Conservation (phyloP, 2,888 invertebrate species). For the Lissonota sp. region DNA sequence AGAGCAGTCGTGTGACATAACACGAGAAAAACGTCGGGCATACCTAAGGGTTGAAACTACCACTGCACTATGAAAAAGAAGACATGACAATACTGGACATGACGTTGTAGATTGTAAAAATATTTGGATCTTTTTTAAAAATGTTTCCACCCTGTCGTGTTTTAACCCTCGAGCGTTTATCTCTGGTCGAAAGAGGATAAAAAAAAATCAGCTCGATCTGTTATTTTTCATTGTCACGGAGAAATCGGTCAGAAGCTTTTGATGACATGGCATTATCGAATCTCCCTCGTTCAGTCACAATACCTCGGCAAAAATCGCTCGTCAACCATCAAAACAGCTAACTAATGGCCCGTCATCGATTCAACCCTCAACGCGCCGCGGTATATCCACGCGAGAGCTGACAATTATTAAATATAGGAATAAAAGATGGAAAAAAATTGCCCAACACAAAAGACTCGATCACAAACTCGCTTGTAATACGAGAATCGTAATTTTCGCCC, state of each 20-base stretch:
- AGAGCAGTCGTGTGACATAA: constrained; percentile 76
- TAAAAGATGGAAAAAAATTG: constrained; percentile 36
- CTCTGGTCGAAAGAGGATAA: constrained; percentile 19
- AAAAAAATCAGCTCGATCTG: constrained; percentile 44
- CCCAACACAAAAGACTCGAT: constrained; percentile 47
- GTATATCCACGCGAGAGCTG: constrained; percentile 1
- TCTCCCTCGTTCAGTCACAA: constrained; percentile 53
- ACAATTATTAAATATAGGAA: constrained; percentile 62
- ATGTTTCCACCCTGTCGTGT: constrained; percentile 32
- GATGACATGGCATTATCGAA: constrained; percentile 63
- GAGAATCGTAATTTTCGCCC: constrained; percentile 62
- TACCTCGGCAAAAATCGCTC: constrained; percentile 47
- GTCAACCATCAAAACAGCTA: constrained; percentile 61
- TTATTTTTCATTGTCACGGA: constrained; percentile 42
- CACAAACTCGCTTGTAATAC: constrained; percentile 54
- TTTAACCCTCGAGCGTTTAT: constrained; percentile 25
- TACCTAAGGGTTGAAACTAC: constrained; percentile 68
- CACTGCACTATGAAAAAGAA: constrained; percentile 31
- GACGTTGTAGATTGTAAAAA: constrained; percentile 79
- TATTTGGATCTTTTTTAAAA: constrained; percentile 65
- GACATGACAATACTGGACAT: constrained; percentile 69
- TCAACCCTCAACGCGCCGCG: constrained; percentile 48
- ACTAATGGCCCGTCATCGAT: constrained; percentile 67
- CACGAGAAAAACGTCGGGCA: constrained; percentile 73
- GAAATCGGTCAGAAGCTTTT: constrained; percentile 61